These are phyloP conservation scores for Dallia pectoralis DNA, from an alignment of 2,797 vertebrate species.

Conservation along the genomic window DNA sequence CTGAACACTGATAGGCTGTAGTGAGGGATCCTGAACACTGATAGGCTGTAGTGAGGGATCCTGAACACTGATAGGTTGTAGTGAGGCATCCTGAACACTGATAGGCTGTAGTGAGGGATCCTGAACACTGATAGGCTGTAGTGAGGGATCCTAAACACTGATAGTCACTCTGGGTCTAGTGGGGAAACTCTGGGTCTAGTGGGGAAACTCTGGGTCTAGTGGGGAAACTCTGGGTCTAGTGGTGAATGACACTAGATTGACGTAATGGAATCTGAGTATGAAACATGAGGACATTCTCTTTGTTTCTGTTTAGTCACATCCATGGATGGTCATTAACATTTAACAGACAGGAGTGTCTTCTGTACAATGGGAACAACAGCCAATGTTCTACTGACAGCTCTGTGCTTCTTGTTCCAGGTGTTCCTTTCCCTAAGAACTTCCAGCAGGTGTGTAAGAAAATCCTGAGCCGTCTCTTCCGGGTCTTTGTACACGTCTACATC, in stretches of 20 bases:
- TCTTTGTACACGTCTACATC: slow-evolving; percentile 98
- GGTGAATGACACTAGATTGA: not conserved
- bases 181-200: too few species aligned
- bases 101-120: too few species aligned
- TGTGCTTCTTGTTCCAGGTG: slow-evolving; percentile 69
- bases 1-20: too few species aligned
- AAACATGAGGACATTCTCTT: not conserved
- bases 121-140: too few species aligned
- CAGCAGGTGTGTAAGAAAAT: slow-evolving; percentile 99
- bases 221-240: slow-evolving; percentile 30
- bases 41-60: too few species aligned
- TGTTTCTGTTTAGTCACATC: not conserved
- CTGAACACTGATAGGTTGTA: too few species aligned
- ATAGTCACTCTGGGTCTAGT: too few species aligned
- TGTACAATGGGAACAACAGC: not conserved
- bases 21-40: too few species aligned
- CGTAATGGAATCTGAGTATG: not conserved
- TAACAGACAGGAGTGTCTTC: too few species aligned
- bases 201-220: slow-evolving; percentile 9
- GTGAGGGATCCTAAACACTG: too few species aligned
- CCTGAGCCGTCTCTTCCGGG: slow-evolving; percentile 94
- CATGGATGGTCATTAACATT: not conserved
- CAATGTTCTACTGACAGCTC: not conserved
- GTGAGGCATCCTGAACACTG: too few species aligned
- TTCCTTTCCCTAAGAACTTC: slow-evolving; percentile 98